These are phyloP conservation scores for Carassius gibelio DNA, from an alignment of 2,113 vertebrate genomes.

Conservation along the genomic window DNA sequence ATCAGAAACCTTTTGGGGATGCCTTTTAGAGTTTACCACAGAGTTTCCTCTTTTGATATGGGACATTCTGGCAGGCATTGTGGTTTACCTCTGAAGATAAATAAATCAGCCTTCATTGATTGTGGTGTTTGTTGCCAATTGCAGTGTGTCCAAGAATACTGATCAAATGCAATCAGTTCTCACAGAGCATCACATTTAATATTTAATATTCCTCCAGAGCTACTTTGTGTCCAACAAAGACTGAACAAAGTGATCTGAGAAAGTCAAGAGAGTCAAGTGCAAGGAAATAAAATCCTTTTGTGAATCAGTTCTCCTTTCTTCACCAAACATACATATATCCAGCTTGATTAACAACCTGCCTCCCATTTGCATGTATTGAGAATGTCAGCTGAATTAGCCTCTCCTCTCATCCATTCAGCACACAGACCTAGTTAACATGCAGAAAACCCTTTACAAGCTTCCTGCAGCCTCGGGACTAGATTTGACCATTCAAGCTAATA, in stretches of 20 bases:
- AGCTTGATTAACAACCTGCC: slow-evolving; percentile 75
- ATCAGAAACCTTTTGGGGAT: not conserved
- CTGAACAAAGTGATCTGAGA: not conserved
- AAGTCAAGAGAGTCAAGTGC: not conserved
- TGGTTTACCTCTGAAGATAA: slow-evolving; percentile 24
- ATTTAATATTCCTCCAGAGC: not conserved
- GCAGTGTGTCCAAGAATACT: not conserved
- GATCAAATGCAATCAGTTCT: not conserved
- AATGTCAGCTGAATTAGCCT: slow-evolving; percentile 76
- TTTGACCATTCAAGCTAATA: slow-evolving; percentile 41
- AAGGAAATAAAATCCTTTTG: slow-evolving; percentile 34
- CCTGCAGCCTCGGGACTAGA: slow-evolving; percentile 55
- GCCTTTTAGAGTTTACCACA: not conserved
- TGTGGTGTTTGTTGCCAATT: not conserved
- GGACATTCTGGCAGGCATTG: not conserved
- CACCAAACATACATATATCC: slow-evolving; percentile 62
- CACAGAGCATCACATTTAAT: not conserved
- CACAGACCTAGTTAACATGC: slow-evolving; percentile 68
- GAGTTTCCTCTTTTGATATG: not conserved
- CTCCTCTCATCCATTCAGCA: slow-evolving; percentile 67
- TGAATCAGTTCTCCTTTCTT: slow-evolving; percentile 55
- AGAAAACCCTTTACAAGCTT: slow-evolving; percentile 54
- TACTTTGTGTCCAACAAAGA: not conserved
- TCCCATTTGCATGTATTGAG: slow-evolving; percentile 65
- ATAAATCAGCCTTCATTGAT: slow-evolving; percentile 17